Evolutionary conservation across 2,888 invertebrate species (phyloP), one percentile per base, ranked within the genome.

Genomic region (Diploptera punctata): DNA sequence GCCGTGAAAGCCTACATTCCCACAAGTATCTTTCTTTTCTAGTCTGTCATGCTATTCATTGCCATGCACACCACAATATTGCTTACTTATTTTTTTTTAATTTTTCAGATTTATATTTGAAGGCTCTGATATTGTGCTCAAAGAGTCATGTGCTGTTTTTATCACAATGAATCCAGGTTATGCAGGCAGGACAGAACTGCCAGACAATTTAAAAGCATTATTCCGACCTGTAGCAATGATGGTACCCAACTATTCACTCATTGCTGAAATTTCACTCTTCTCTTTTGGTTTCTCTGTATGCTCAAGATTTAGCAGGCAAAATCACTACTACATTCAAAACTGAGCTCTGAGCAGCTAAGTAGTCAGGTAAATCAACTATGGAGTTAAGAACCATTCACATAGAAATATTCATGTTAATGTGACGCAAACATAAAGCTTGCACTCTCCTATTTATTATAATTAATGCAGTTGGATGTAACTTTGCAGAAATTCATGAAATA

Each of bases 151-250:
- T 79, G 90, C 93, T 0, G 91, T 92, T 1, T 93, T 93, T 81
- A 92, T 93, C 79, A 93, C 93, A 0, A 93, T 93, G 93, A 93
- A 93, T 82, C 93, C 93, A 3, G 93, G 93, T 62, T 93, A 93
- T 78, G 92, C 93, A 1, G 93, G 80, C 21, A 87, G 93, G 61
- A 93, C 93, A 2, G 93, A 93, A 79, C 83, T 93, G 10, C 93
- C 93, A 0, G 93, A 93, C 79, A 93, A 93, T 79, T 81, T 94
- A 72, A 94, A 94, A 81, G 93, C 93, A 0, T 82, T 93, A 43
- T 93, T 93, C 82, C 87, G 93, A 2, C 93, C 93, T 0, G 93
- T 91, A 4, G 90, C 93, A 0, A 94, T 94, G 93, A 93, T 93
- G 93, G 93, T 93, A 4, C 93, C 93, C 0, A 89, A 94, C 80